Evolutionary conservation across 2,888 invertebrate genomes (phyloP).

Genomic region (Watsonalla binaria): DNA sequence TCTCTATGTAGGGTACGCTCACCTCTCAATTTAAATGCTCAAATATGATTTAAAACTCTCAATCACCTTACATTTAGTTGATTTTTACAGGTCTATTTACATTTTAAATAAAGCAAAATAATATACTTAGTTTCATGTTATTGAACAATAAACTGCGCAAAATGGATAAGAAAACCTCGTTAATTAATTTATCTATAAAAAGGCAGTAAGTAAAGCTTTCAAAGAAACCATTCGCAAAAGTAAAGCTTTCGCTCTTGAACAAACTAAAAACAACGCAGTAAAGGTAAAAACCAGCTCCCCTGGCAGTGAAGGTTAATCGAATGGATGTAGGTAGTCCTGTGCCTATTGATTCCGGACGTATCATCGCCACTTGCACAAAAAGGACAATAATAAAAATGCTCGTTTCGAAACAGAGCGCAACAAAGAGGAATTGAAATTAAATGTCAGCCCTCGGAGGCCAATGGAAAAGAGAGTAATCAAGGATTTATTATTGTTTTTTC

Average conservation of each 20-base stretch:
- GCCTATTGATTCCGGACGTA: constrained; percentile 29
- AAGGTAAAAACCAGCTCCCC: constrained; percentile 6
- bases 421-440: constrained; percentile 57
- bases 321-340: constrained; percentile 28
- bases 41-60: too few relatives aligned
- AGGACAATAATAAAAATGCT: constrained; percentile 34
- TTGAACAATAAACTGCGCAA: too few relatives aligned
- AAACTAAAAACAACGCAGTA: not conserved
- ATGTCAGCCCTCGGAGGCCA: constrained; percentile 40
- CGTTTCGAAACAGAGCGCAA: constrained; percentile 32
- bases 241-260: not conserved
- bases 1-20: too few relatives aligned
- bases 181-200: not conserved
- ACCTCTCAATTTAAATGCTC: too few relatives aligned
- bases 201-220: not conserved
- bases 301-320: constrained; percentile 30
- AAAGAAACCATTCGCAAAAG: not conserved
- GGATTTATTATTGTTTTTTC: constrained; percentile 26
- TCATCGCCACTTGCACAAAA: constrained; percentile 35
- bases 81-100: too few relatives aligned
- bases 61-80: too few relatives aligned
- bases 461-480: constrained; percentile 40
- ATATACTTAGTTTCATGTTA: too few relatives aligned
- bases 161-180: not conserved
- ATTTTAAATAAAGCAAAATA: too few relatives aligned